Conservation (phyloP, 2,888 invertebrate species). For the Cotesia congregata region DNA sequence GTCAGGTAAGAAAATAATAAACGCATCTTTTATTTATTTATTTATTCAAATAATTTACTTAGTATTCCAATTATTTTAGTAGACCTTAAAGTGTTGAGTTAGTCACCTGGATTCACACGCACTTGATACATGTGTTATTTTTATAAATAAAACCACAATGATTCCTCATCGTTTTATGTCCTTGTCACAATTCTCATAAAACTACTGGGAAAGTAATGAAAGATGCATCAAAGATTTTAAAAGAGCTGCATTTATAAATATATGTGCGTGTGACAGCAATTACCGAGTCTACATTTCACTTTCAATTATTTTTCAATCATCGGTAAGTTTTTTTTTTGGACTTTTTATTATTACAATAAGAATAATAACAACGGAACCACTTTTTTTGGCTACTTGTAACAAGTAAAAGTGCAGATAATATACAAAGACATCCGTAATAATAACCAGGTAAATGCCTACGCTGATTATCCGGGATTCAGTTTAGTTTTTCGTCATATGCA, state of each 20-base stretch:
- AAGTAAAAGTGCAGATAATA: background rate
- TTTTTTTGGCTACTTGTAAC: background rate
- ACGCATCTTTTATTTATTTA: background rate
- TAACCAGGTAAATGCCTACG: constrained; percentile 25
- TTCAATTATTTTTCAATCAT: background rate
- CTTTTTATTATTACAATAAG: too few species aligned
- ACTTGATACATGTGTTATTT: constrained; percentile 1
- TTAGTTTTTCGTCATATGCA: constrained; percentile 32
- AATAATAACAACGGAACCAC: background rate
- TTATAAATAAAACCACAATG: background rate
- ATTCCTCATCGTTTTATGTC: background rate
- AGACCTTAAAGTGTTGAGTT: background rate
- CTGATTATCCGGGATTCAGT: constrained; percentile 1
- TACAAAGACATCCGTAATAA: constrained; percentile 4
- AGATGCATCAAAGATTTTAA: background rate
- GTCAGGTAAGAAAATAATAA: background rate
- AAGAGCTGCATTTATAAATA: background rate
- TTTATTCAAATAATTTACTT: background rate
- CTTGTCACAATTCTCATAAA: background rate
- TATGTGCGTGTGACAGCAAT: background rate
- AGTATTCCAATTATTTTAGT: background rate
- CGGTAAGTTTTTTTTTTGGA: background rate
- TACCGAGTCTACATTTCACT: background rate
- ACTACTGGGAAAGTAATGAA: background rate
- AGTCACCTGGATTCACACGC: background rate